Evolutionary conservation across 2,888 invertebrate genomes (phyloP).

Genomic region (Argyresthia goedartella): DNA sequence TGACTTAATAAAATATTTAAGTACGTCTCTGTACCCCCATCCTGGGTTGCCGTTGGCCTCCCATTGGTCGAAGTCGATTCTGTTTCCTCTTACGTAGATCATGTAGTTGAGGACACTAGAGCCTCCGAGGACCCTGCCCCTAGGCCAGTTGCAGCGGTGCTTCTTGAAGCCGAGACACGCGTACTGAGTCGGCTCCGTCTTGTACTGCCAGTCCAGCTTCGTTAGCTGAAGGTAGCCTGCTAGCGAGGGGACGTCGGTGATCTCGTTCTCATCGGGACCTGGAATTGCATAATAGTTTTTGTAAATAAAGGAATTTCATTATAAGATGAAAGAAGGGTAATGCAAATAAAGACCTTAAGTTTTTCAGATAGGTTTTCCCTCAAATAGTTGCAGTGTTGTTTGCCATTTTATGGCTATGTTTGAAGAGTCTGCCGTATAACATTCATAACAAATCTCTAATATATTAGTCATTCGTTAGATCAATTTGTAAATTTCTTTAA

Average conservation of each 20-base stretch:
- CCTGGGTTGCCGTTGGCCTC: slow-evolving; percentile 87
- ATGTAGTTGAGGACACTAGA: slow-evolving; percentile 90
- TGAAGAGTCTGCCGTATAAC: too few relatives aligned
- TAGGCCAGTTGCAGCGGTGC: slow-evolving; percentile 88
- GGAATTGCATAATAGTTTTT: slow-evolving; percentile 21
- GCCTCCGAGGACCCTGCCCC: slow-evolving; percentile 92
- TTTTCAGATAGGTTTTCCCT: too few relatives aligned
- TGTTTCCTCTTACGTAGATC: slow-evolving; percentile 90
- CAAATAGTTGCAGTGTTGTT: too few relatives aligned
- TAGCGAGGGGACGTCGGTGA: slow-evolving; percentile 88
- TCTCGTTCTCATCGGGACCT: slow-evolving; percentile 90
- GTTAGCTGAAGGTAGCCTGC: slow-evolving; percentile 89
- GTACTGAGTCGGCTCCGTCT: slow-evolving; percentile 84
- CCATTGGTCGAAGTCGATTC: slow-evolving; percentile 91
- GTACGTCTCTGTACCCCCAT: slow-evolving; percentile 87
- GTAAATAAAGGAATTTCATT: slow-evolving; percentile 1
- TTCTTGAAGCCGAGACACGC: slow-evolving; percentile 88
- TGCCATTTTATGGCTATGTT: too few relatives aligned
- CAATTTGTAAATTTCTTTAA: too few relatives aligned
- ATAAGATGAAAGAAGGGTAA: too few relatives aligned
- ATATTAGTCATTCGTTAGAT: too few relatives aligned
- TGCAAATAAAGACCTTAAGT: too few relatives aligned
- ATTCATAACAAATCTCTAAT: too few relatives aligned
- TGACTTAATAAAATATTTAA: slow-evolving; percentile 91
- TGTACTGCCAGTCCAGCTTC: slow-evolving; percentile 91